A percentile compares a stretch with the other conserved stretches of the same genome.
These are phyloP conservation scores for Hermaeophaga mercurialis DNA, from an alignment of 2,888 invertebrate species.

Conservation along the genomic window DNA sequence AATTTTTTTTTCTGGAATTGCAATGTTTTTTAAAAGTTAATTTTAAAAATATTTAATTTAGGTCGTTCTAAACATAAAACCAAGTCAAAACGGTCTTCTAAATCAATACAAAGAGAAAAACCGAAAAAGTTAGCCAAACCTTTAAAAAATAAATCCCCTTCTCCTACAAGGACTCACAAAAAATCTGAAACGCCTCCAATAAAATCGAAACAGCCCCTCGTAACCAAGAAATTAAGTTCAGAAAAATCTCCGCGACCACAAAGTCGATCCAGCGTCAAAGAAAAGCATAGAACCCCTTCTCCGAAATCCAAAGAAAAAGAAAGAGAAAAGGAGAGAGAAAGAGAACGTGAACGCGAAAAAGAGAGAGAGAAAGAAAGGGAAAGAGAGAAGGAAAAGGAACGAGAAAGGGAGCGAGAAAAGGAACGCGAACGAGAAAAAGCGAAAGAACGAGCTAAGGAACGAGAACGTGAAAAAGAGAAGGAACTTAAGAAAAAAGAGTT, in stretches of 20 bases:
- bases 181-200: constrained; percentile 55
- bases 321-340: constrained; percentile 53
- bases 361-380: constrained; percentile 61
- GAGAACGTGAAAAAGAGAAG: constrained; percentile 55
- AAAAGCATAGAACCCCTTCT: constrained; percentile 55
- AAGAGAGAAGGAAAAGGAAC: constrained; percentile 57
- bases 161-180: constrained; percentile 49
- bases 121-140: constrained; percentile 50
- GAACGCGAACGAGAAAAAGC: constrained; percentile 50
- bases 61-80: constrained; percentile 58
- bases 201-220: constrained; percentile 47
- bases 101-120: constrained; percentile 55
- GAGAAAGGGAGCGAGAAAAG: constrained; percentile 54
- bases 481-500: constrained; percentile 46
- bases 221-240: constrained; percentile 43
- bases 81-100: constrained; percentile 58
- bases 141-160: constrained; percentile 51
- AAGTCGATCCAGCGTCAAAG: constrained; percentile 49
- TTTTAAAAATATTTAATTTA: neutral
- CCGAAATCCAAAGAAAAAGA: constrained; percentile 53
- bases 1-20: too few species aligned
- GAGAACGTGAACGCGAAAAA: constrained; percentile 52
- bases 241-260: constrained; percentile 52
- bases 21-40: too few species aligned
- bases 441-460: constrained; percentile 52